Percentiles rank a stretch among this genome's conserved stretches.
These are phyloP conservation scores for Apamea anceps DNA, from an alignment of 2,888 invertebrate genomes.

Conservation along the genomic window DNA sequence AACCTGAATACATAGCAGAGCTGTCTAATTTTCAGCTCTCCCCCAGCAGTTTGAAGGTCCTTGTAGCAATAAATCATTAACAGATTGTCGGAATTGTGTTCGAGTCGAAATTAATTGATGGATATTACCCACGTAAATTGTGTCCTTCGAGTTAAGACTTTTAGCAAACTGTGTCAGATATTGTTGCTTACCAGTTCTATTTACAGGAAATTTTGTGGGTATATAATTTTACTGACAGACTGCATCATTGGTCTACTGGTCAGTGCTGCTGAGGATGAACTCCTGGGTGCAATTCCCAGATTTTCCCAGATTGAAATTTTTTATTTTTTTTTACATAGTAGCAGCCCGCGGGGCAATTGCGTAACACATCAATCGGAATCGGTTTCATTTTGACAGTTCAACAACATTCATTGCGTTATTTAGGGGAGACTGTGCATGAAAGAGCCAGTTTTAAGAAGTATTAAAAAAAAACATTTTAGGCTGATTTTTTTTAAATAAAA, in stretches of 20 bases:
- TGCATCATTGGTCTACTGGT: neutral
- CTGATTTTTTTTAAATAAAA: too few species aligned
- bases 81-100: slow-evolving; percentile 55
- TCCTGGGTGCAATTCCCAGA: neutral
- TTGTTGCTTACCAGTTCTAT: slow-evolving; percentile 9
- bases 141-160: slow-evolving; percentile 45
- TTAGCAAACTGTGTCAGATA: slow-evolving; percentile 3
- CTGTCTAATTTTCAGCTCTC: slow-evolving; percentile 31
- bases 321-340: too few species aligned
- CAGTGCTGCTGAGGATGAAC: neutral
- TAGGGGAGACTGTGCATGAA: too few species aligned
- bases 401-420: too few species aligned
- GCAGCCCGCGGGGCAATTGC: neutral
- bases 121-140: slow-evolving; percentile 56
- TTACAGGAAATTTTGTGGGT: neutral
- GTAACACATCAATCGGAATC: too few species aligned
- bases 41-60: slow-evolving; percentile 32
- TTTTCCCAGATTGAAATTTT: too few species aligned
- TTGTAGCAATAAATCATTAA: slow-evolving; percentile 59
- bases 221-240: neutral
- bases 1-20: slow-evolving; percentile 21
- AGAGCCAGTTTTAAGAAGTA: too few species aligned
- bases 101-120: slow-evolving; percentile 61
- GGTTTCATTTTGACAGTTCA: too few species aligned
- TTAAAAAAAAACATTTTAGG: too few species aligned